Evolutionary conservation across 2,888 invertebrate species (phyloP), one percentile per base, ranked within the genome.

Genomic region (Incurvaria masculella): DNA sequence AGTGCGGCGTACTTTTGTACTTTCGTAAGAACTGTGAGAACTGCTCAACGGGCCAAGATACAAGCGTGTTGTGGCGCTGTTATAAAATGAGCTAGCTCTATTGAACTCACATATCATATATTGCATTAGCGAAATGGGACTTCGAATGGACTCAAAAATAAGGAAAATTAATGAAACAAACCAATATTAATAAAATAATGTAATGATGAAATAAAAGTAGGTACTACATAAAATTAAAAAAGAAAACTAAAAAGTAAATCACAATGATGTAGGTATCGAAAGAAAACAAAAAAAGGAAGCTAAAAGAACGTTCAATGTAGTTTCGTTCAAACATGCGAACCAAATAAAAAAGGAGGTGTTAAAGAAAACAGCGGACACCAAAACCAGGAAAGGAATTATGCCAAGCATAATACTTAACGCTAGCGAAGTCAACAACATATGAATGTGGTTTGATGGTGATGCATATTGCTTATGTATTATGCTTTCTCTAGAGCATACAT

Each of bases 271-370:
- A 19, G 16, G 42, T 26, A 16, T 43, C 21, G 17, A 10, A 43
- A 43, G 17, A 42, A 42, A 19, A 19, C 14, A 21, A 8, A 8
- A 10, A 23, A 18, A 21, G 64, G 64, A 58, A 61, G 64, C 58
- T 33, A 33, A 33, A 33, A 33, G 33, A 33, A 33, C 33, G 14
- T 33, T 33, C 33, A 33, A 33, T 33, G 33, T 33, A 33, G 14
- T 33, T 33, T 23, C n/a, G n/a, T n/a, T n/a, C 33, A 11, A 14
- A 33, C 33, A 33, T 33, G 33, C 33, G 14, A 33, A 33, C 8
- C 8, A 33, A 23, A 6, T 14, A 33, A 14, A 33, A n/a, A 33
- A 33, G 14, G 14, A 10, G 33, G 14, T 33, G 33, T 33, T 33
- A 33, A 33, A 33, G 14, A 11, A 33, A 33, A 33, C 14, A 33